Evolutionary conservation across 2,797 vertebrate species (phyloP), one percentile per base, ranked within the genome.

Genomic region (Odontamblyopus lacepedii): DNA sequence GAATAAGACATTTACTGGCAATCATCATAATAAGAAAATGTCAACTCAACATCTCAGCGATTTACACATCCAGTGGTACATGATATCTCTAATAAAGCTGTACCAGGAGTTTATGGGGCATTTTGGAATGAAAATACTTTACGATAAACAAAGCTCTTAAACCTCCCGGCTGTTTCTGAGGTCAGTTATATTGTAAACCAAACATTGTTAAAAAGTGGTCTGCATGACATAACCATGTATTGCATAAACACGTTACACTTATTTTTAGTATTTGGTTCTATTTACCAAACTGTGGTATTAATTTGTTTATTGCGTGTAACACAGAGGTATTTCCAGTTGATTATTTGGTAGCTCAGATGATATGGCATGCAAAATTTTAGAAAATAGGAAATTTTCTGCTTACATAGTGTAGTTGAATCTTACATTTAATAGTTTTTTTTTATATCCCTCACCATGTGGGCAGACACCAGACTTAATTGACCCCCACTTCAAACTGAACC

Each of bases 121-220:
- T 55, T 65, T 71, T 19, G 16, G 19, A 26, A 67, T 74, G 69
- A 57, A 74, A 85, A 87, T 85, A 81, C 73, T 63, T 74, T 0
- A 8, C 55, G 65, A 73, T 79, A 69, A 87, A 82, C 59, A 4
- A 63, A 48, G 60, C 62, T 66, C 65, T 69, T 56, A 53, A 76
- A 69, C 48, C 1, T 61, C 67, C 61, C 30, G 26, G 50, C 44
- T 59, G 72, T 63, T 15, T 5, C 12, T 5, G 16, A 19, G n/a
- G 8, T 66, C 67, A 50, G 6, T 32, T 60, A 55, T 23, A 62
- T 32, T 35, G 30, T 18, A 35, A 29, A 50, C 44, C 4, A 48
- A 44, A n/a, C 32, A 64, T 44, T 61, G 53, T 62, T 44, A 56
- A 50, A 64, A 69, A 79, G 67, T 63, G 27, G 12, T 26, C 16